Evolutionary conservation across 2,888 invertebrate species (phyloP), one percentile per base, ranked within the genome.

Genomic region (Drosophila falleni): DNA sequence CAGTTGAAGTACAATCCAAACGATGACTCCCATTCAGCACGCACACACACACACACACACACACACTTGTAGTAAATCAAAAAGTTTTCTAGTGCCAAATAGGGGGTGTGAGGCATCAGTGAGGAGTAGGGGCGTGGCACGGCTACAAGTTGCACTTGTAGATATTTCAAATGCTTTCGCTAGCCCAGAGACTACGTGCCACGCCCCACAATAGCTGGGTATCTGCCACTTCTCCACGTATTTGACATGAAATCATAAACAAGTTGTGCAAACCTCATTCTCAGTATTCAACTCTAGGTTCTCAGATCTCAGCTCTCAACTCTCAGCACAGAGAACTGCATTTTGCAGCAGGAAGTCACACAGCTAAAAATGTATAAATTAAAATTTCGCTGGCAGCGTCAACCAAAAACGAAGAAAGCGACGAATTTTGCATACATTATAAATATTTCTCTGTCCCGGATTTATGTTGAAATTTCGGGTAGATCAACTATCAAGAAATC

Each of bases 231-330:
- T 73, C 74, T 74, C 63, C 88, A 81, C 82, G 88, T 88, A 86
- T 85, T 86, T 89, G 89, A 88, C 86, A 89, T 88, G 87, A 86
- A 86, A 89, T 89, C 86, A 86, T 86, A 89, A 86, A 86, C 89
- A 89, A 89, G 80, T 89, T 86, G 89, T 70, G 78, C 86, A 81
- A 89, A 87, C 89, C 81, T 76, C 78, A 71, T 59, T 41, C 44
- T 39, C 55, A 33, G 15, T 8, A 16, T 49, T 10, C 47, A 31
- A 15, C 4, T 51, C 56, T 63, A 63, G 42, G 9, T 44, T 15
- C 54, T 51, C 68, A 80, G 16, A 16, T 41, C 41, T 16, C 50
- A 19, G 26, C 23, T 29, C 13, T 51, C 68, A 80, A 10, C 9
- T 41, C 41, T 16, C 13, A 13, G 44, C 19, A 23, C 44, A 23